phyloP scores from a whole-genome alignment of 2,113 vertebrate species.

The Polypterus bichir region DNA sequence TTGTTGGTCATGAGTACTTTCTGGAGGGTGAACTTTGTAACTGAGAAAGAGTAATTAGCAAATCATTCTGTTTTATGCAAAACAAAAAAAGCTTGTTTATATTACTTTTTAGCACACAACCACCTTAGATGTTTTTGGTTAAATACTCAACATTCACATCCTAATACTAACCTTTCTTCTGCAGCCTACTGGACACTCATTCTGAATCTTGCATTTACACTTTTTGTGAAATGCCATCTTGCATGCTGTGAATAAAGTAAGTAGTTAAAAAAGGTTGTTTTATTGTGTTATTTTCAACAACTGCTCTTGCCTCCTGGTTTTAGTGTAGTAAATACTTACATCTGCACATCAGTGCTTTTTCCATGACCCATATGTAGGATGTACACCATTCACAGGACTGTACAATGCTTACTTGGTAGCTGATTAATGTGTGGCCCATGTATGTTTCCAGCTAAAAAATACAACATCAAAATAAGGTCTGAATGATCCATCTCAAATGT shows the following conservation, averaged over 20 bases:
- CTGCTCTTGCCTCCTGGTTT: too few species aligned
- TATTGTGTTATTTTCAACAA: too few species aligned
- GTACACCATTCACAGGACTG: constrained; percentile 88
- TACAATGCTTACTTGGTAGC: constrained; percentile 88
- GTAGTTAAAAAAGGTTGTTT: too few species aligned
- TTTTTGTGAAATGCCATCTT: constrained; percentile 96
- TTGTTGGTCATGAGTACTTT: too few species aligned
- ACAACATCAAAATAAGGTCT: too few species aligned
- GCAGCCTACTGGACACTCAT: constrained; percentile 56
- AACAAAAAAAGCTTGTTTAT: not conserved
- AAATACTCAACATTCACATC: too few species aligned
- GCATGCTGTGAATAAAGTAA: constrained; percentile 52
- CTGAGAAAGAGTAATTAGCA: too few species aligned
- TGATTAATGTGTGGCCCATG: constrained; percentile 71
- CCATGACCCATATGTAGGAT: constrained; percentile 95
- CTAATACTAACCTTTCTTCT: constrained; percentile 61
- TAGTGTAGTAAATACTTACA: constrained; percentile 50
- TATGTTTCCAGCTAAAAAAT: constrained; percentile 64
- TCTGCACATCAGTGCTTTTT: constrained; percentile 86
- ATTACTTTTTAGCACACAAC: not conserved
- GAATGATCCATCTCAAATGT: too few species aligned
- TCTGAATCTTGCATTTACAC: constrained; percentile 74
- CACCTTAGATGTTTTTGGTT: not conserved
- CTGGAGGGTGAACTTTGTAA: too few species aligned
- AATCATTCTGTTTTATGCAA: constrained; percentile 30